Percentiles rank a stretch among this genome's conserved stretches.
phyloP scores from a whole-genome alignment of 2,113 vertebrate species.

The Psilopogon haemacephalus region DNA sequence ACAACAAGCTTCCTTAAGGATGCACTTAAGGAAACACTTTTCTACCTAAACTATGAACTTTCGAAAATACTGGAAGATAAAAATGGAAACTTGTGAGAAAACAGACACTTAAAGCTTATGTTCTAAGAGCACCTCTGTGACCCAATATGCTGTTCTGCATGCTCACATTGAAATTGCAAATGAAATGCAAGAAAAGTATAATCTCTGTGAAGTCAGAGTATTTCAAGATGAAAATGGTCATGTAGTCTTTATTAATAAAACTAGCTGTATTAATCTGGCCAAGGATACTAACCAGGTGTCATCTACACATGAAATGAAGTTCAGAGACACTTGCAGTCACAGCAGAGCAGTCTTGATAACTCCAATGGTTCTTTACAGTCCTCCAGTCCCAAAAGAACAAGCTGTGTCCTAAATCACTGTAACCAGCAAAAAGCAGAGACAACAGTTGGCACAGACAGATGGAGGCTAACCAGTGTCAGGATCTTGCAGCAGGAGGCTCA shows the following conservation, averaged over 20 bases:
- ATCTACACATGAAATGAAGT: not conserved
- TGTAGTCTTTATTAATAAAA: not conserved
- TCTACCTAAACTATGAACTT: not conserved
- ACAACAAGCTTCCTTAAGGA: not conserved
- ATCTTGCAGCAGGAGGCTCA: not conserved
- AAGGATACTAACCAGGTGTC: not conserved
- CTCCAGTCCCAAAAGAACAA: not conserved
- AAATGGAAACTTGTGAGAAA: not conserved
- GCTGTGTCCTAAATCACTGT: not conserved
- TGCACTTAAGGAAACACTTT: not conserved
- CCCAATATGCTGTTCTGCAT: not conserved
- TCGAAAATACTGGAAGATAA: not conserved
- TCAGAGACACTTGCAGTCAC: not conserved
- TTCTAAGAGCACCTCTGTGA: not conserved
- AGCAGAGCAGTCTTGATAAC: not conserved
- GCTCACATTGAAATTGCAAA: not conserved
- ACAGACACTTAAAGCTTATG: not conserved
- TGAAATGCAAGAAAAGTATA: not conserved
- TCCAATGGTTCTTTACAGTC: not conserved
- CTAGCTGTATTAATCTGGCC: not conserved
- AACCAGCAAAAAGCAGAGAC: not conserved
- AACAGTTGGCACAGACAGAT: constrained; percentile 53
- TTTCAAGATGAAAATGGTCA: not conserved
- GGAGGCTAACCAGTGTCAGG: constrained; percentile 4
- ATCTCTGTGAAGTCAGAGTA: not conserved